phyloP scores from a whole-genome alignment of 2,797 vertebrate genomes.

The Eospalax fontanierii region DNA sequence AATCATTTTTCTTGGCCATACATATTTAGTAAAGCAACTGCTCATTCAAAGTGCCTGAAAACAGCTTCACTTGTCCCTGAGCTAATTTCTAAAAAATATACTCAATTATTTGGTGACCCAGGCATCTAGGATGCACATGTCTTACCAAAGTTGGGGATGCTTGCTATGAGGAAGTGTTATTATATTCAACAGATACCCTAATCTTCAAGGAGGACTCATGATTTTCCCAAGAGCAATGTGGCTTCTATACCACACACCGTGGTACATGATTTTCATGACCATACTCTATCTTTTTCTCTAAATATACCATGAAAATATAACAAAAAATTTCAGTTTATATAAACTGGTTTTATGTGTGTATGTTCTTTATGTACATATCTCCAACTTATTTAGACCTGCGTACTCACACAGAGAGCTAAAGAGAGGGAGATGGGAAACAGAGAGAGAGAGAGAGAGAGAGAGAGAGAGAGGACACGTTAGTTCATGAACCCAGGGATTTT shows the following conservation, averaged over 20 bases:
- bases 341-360: too few species aligned
- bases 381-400: too few species aligned
- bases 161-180: accelerated
- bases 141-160: too few species aligned
- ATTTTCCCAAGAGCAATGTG: neutral
- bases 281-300: neutral
- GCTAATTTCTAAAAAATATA: neutral
- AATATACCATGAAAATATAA: neutral
- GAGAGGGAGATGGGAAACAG: too few species aligned
- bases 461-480: neutral
- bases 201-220: neutral
- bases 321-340: neutral
- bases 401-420: neutral
- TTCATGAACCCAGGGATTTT: neutral
- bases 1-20: neutral
- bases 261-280: too few species aligned
- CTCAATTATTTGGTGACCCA: neutral
- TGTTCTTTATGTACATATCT: too few species aligned
- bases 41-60: neutral
- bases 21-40: neutral
- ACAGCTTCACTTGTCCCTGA: neutral
- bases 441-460: neutral
- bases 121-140: neutral
- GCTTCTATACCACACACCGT: neutral
- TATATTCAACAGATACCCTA: neutral